Evolutionary conservation across 2,113 vertebrate genomes (phyloP).

Genomic region (Menidia beryllina): DNA sequence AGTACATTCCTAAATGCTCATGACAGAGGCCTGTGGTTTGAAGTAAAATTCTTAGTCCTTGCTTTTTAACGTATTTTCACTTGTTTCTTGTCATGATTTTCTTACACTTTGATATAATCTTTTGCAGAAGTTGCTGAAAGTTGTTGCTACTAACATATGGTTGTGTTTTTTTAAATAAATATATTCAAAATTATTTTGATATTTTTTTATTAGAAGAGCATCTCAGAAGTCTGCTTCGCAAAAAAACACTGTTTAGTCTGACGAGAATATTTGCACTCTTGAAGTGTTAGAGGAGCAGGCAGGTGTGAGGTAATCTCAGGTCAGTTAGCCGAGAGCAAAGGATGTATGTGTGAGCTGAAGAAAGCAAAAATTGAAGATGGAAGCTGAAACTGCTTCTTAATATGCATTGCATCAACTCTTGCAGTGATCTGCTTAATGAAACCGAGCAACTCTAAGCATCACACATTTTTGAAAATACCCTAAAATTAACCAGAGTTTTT

Average conservation of each 20-base stretch:
- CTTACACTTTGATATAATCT: no score
- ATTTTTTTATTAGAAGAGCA: not conserved
- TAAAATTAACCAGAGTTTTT: not conserved
- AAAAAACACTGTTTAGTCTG: slow-evolving; percentile 16
- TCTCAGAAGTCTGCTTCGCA: not conserved
- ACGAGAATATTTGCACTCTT: slow-evolving; percentile 21
- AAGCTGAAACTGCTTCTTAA: not conserved
- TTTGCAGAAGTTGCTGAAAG: no score
- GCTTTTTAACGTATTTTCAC: no score
- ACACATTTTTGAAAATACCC: not conserved
- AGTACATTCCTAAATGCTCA: not conserved
- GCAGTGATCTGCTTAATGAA: not conserved
- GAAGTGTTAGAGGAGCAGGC: not conserved
- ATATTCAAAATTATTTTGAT: no score
- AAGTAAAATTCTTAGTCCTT: no score
- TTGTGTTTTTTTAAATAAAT: slow-evolving; percentile 13
- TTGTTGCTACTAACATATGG: not conserved
- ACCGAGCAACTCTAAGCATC: not conserved
- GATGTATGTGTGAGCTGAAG: not conserved
- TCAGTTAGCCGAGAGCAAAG: slow-evolving; percentile 11
- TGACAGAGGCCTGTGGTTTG: not conserved
- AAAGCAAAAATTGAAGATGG: not conserved
- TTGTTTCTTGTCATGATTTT: not conserved
- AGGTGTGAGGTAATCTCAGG: slow-evolving; percentile 18
- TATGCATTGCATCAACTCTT: not conserved